Evolutionary conservation across 2,888 invertebrate species (phyloP).

Genomic region (Brachyptera putata): DNA sequence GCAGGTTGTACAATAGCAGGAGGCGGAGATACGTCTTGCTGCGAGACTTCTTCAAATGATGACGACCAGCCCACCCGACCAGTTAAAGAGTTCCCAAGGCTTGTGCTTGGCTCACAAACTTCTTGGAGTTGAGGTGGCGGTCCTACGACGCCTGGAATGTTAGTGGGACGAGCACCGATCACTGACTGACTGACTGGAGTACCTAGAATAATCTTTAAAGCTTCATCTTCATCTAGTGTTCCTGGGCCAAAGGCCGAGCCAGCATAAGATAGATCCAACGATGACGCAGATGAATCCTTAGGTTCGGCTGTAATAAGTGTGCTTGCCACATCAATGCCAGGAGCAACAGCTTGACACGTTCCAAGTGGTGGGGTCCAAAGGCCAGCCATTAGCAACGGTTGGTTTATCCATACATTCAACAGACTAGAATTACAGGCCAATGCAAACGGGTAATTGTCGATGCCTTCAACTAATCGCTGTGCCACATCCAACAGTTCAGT

Average conservation of each 20-base stretch:
- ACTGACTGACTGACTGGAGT: conserved; percentile 43
- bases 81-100: conserved; percentile 61
- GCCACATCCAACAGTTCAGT: conserved; percentile 73
- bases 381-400: conserved; percentile 77
- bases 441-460: conserved; percentile 62
- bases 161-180: not conserved
- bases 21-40: conserved; percentile 31
- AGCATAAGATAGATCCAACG: conserved; percentile 28
- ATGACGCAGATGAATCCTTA: conserved; percentile 1
- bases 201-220: conserved; percentile 62
- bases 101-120: conserved; percentile 25
- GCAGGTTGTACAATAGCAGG: not conserved
- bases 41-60: conserved; percentile 52
- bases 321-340: conserved; percentile 68
- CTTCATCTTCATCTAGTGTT: conserved; percentile 59
- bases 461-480: conserved; percentile 67
- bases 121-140: not conserved
- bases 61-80: conserved; percentile 63
- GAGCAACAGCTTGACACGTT: conserved; percentile 61
- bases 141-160: conserved; percentile 16
- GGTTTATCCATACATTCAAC: conserved; percentile 83
- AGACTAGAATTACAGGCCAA: conserved; percentile 80
- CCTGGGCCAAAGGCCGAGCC: conserved; percentile 25
- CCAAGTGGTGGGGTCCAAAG: conserved; percentile 78
- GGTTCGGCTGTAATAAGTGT: not conserved